Percentiles rank a stretch among this genome's conserved stretches.
Conservation (phyloP, 2,888 invertebrate species). For the Torymus aiolomorphi region DNA sequence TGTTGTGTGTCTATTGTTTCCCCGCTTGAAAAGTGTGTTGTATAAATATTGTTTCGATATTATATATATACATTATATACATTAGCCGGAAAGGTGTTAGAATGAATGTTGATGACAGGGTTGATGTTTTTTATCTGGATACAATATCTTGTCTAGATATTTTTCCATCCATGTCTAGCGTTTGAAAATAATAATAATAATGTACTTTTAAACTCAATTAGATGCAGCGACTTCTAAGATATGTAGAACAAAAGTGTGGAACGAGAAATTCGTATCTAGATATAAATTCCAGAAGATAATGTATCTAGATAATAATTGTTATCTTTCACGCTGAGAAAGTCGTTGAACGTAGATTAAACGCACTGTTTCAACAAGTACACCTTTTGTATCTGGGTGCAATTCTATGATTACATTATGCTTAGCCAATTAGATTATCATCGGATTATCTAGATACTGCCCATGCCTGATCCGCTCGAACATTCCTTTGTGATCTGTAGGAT, state of each 20-base stretch:
- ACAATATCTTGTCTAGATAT: not conserved
- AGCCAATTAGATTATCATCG: not conserved
- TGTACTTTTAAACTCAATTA: too few species aligned
- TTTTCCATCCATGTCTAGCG: not conserved
- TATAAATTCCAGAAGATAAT: not conserved
- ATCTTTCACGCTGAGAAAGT: conserved; percentile 1
- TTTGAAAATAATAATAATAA: too few species aligned
- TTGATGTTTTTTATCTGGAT: not conserved
- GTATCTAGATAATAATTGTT: conserved; percentile 5
- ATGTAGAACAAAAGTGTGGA: too few species aligned
- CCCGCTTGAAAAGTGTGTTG: too few species aligned
- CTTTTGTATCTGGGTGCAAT: too few species aligned
- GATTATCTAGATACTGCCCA: conserved; percentile 27
- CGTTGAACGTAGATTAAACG: not conserved
- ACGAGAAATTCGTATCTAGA: too few species aligned
- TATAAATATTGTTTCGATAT: too few species aligned
- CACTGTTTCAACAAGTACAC: too few species aligned
- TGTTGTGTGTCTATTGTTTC: too few species aligned
- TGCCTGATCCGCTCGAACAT: conserved; percentile 19
- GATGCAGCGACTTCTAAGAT: too few species aligned
- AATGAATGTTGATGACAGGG: not conserved
- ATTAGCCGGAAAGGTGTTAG: not conserved
- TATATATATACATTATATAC: too few species aligned
- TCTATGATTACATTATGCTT: too few species aligned
- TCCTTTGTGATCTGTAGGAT: conserved; percentile 17